Conservation (phyloP, 1,140 invertebrate genomes). For the Amphibalanus amphitrite region DNA sequence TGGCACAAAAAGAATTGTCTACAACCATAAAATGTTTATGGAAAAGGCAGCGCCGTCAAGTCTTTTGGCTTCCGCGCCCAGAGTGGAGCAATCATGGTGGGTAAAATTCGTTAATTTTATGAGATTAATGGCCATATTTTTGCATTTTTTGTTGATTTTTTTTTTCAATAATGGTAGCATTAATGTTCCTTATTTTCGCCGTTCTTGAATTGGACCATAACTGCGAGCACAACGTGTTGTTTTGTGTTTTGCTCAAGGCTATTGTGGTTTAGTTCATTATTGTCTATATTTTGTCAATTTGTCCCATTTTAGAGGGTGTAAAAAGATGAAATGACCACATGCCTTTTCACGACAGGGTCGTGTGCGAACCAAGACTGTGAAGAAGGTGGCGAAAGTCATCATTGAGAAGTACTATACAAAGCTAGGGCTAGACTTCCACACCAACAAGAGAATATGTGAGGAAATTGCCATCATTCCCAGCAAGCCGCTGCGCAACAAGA, state of each 20-base stretch:
- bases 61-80: not conserved
- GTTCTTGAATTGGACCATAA: no score
- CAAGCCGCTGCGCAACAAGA: constrained; percentile 93
- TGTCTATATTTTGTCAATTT: not conserved
- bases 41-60: not conserved
- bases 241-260: not conserved
- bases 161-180: not conserved
- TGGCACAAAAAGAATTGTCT: no score
- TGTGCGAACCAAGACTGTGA: constrained; percentile 96
- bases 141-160: not conserved
- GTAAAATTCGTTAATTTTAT: not conserved
- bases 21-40: no score
- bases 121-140: not conserved
- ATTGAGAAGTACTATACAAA: constrained; percentile 99
- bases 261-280: not conserved
- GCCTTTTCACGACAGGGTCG: constrained; percentile 49
- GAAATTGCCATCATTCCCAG: constrained; percentile 98
- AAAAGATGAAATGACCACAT: not conserved
- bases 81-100: not conserved
- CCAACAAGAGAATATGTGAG: constrained; percentile 97
- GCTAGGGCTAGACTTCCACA: constrained; percentile 94
- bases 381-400: constrained; percentile 97
- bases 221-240: no score
- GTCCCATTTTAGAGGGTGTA: not conserved
- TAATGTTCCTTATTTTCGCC: not conserved